Evolutionary conservation across 1,140 invertebrate genomes (phyloP), one percentile per base, ranked within the genome.

Genomic region (Aphis craccivora): DNA sequence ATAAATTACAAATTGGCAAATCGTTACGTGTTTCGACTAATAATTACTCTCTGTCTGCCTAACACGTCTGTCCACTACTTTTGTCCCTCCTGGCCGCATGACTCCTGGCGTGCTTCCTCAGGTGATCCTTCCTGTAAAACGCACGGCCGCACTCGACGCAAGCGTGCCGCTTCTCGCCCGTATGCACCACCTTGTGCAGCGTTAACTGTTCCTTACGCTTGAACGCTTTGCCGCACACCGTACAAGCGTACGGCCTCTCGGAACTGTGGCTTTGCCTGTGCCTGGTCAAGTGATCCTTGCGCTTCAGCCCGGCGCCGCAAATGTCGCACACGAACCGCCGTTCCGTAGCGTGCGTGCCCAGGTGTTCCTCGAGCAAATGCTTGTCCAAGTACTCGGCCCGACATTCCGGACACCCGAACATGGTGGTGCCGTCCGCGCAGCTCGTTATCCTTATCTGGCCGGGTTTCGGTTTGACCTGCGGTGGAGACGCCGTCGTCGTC

Each of bases 391-490:
- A 98, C 35, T 97, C 97, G 97, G 98, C 97, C 95, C 98, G 97
- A 94, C 98, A 98, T 94, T 98, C 97, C 2, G 97, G 97, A 95
- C 97, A 98, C 95, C 97, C 98, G 94, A 97, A 98, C 2, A 98
- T 95, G 0, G 97, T 98, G 35, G 97, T 97, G 1, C 98, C 97
- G 94, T 98, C 97, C 40, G 98, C 95, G 2, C 97, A 97, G 5
- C 97, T 98, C 0, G 97, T 97, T 35, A 98, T 95, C 45, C 97
- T 96, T 94, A 98, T 98, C 95, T 98, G 97, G 14, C 97, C 97
- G 0, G 97, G 97, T 94, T 97, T 97, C 1, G 97, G 97, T 76
- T 97, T 95, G 0, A 97, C 97, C 94, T 98, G 98, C 94, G 97
- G 97, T 94, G 89, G 35, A 0, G 89, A 7, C 48, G 97, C 18